A percentile compares a stretch with the other conserved stretches of the same genome.
These are phyloP conservation scores for Formicarius rufipectus DNA, from an alignment of 2,113 vertebrate species.

Conservation along the genomic window DNA sequence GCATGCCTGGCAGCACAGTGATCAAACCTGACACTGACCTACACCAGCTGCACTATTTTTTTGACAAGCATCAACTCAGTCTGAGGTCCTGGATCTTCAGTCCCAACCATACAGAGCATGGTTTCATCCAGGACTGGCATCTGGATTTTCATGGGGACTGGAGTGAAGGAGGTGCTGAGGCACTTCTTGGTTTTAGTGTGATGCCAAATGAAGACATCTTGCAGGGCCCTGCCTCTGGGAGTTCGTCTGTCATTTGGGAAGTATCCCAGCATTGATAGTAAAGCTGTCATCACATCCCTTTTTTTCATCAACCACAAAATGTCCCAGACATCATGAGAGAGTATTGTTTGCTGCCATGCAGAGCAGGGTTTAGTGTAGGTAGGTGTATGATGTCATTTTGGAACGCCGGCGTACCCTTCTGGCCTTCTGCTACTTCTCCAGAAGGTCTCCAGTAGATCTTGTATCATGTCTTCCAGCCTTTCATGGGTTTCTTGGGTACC, in stretches of 20 bases:
- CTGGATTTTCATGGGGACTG: neutral
- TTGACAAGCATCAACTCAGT: neutral
- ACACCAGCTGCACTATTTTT: neutral
- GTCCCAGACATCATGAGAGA: neutral
- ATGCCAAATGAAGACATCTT: neutral
- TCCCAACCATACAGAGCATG: neutral
- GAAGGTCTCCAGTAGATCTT: neutral
- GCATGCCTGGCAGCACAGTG: neutral
- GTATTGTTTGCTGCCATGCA: neutral
- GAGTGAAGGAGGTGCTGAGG: neutral
- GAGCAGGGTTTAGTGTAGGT: neutral
- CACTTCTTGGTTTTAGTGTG: neutral
- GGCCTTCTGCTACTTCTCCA: neutral
- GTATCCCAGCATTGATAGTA: neutral
- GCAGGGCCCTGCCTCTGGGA: neutral
- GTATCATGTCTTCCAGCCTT: neutral
- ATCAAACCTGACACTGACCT: neutral
- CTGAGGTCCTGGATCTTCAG: neutral
- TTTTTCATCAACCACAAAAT: neutral
- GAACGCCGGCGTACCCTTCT: neutral
- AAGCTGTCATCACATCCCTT: neutral
- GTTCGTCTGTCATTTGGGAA: neutral
- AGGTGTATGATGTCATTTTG: neutral
- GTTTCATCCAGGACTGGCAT: neutral
- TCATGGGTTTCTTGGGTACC: neutral